Evolutionary conservation across 2,797 vertebrate genomes (phyloP), one percentile per base, ranked within the genome.

Genomic region (Brotula barbata): DNA sequence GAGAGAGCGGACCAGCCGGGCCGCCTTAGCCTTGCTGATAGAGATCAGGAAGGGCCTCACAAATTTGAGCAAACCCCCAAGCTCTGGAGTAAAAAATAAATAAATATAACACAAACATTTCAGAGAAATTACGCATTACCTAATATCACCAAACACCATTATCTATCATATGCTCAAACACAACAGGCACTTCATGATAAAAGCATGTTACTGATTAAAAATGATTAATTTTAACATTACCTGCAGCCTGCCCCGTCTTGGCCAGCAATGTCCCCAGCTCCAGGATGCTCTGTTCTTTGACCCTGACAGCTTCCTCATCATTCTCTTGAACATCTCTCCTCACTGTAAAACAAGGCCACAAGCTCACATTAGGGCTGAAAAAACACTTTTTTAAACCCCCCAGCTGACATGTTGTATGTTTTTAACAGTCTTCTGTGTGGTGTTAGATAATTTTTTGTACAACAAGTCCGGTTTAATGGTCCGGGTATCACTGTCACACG

Each of bases 1-100:
- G 77, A 99, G 92, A 12, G 94, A 98, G 17, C 97, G 94, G 42
- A 99, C 97, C 44, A 99, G 88, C 6, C 96, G 93, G 14, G 97
- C 97, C 2, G 97, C 97, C 87, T 99, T 99, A 47, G 97, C 97
- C 87, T 99, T 99, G 87, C 97, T 99, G 91, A 99, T 98, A 71
- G 96, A 97, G 85, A 98, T 99, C 86, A 99, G 85, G 89, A 99
- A 99, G 80, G 97, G 97, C 62, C 97, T 90, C 3, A 99, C 96
- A 45, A 97, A 99, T 78, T 98, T 99, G 89, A 99, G 91, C 57
- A 99, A 94, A 44, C 97, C 97, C 36, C 97, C 97, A 21, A 99
- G 94, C 71, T 99, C 97, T 99, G 85, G 0, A 65, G 46, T 12
- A 14, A 2, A 33, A 6, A 28, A 15, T 2, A 12, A 36, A 20